phyloP scores from a whole-genome alignment of 30 jellyfish, hydroid and myxozoan genomes.

The Aurelia coerulea region DNA sequence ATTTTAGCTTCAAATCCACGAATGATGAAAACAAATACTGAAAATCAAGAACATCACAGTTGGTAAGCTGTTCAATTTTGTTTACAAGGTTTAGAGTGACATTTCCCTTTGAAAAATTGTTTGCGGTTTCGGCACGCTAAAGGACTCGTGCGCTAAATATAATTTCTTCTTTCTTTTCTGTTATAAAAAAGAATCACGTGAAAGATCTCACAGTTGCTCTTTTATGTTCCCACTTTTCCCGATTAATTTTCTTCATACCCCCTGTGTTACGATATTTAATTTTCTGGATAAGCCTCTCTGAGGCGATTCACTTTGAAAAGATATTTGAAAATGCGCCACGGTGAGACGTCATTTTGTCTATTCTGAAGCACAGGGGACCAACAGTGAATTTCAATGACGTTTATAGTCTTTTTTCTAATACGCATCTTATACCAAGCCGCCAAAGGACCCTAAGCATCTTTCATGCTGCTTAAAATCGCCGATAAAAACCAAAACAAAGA shows the following conservation, averaged over 20 bases:
- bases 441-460: constrained; percentile 49
- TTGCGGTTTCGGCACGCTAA: no score
- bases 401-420: constrained; percentile 29
- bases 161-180: background rate
- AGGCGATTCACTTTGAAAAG: constrained; percentile 34
- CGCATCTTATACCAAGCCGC: constrained; percentile 41
- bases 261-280: constrained; percentile 50
- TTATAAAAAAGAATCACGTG: background rate
- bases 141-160: no score
- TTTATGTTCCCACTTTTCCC: background rate
- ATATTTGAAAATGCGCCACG: constrained; percentile 29
- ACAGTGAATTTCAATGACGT: constrained; percentile 24
- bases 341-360: constrained; percentile 41
- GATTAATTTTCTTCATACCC: constrained; percentile 23
- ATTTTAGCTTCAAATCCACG: no score
- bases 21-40: no score
- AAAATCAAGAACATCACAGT: no score
- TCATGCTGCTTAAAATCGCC: constrained; percentile 54
- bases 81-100: no score
- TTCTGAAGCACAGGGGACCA: constrained; percentile 32
- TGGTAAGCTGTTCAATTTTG: no score
- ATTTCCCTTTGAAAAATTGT: no score
- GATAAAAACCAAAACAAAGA: constrained; percentile 29
- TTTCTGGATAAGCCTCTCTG: constrained; percentile 40
- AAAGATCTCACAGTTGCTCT: background rate